These are phyloP conservation scores for Drosophila cardini DNA, from an alignment of 1,140 invertebrate genomes.

Conservation along the genomic window DNA sequence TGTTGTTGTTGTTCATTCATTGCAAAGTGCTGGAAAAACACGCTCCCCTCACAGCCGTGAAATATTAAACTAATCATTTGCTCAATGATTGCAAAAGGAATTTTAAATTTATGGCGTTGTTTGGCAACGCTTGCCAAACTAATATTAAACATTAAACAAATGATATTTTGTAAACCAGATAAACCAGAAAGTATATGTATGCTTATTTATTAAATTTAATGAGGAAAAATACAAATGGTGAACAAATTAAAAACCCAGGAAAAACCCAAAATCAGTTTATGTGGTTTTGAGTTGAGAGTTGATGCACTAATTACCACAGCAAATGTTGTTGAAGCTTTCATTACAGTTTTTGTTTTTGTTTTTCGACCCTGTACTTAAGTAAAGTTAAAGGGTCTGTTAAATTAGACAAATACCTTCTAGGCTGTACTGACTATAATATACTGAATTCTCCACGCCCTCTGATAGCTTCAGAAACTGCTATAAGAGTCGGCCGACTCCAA, in stretches of 20 bases:
- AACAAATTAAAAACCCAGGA: constrained; percentile 23
- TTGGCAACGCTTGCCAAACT: constrained; percentile 41
- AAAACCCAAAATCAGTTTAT: constrained; percentile 75
- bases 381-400: no score
- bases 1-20: constrained; percentile 3
- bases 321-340: constrained; percentile 43
- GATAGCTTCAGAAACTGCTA: no score
- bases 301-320: constrained; percentile 74
- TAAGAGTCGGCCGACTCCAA: no score
- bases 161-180: constrained; percentile 29
- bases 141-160: constrained; percentile 48
- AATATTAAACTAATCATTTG: constrained; percentile 69
- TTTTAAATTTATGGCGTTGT: constrained; percentile 65
- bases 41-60: constrained; percentile 17
- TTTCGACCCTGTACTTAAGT: no score
- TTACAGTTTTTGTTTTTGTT: constrained; percentile 26
- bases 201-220: constrained; percentile 7
- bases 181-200: neutral
- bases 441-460: no score
- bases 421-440: no score
- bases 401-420: no score
- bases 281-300: constrained; percentile 53
- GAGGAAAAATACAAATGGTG: constrained; percentile 32
- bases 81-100: constrained; percentile 64
- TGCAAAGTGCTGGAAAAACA: constrained; percentile 11